Evolutionary conservation across 2,113 vertebrate genomes (phyloP), one percentile per base, ranked within the genome.

Genomic region (Felis chaus): DNA sequence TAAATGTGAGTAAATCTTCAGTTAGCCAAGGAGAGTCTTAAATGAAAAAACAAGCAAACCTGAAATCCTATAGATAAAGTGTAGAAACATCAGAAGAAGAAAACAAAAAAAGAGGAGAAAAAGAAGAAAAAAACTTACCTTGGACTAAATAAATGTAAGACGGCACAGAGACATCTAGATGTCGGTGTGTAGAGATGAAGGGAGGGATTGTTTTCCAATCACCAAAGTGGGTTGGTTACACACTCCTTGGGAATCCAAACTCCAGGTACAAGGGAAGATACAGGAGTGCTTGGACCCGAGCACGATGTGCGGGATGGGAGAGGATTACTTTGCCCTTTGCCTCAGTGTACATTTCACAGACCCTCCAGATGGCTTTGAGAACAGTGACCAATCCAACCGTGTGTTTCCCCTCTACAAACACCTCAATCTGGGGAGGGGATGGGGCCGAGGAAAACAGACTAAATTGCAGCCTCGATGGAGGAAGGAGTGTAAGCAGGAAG

Each of bases 321-420:
- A 45, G 41, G 23, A 16, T 50, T 7, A 3, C 36, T 53, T 31
- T 73, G 73, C 71, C 81, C 89, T 61, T 50, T 3, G 3, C 29
- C 13, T 33, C 31, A 1, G 18, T 3, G 29, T 5, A 18, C 4
- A 4, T 12, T 27, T 48, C 50, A 50, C 68, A 36, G n/a, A 4
- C 39, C 57, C 74, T 73, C n/a, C 33, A 13, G 66, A 65, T 45
- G 97, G 36, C 16, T 80, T 31, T 53, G 36, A 81, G 80, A 65
- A 55, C 16, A 61, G 23, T 12, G 4, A 6, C 15, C 5, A 0
- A 53, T 36, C 33, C 2, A 23, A 13, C 0, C 4, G 0, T 6
- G 9, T 21, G 53, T 25, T 39, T 61, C 39, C 61, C 33, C 69
- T 78, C 82, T 36, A 33, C 79, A 69, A 36, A 39, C 14, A 36